These are phyloP conservation scores for Myotis brandtii DNA, from an alignment of 2,113 vertebrate species.

Conservation along the genomic window DNA sequence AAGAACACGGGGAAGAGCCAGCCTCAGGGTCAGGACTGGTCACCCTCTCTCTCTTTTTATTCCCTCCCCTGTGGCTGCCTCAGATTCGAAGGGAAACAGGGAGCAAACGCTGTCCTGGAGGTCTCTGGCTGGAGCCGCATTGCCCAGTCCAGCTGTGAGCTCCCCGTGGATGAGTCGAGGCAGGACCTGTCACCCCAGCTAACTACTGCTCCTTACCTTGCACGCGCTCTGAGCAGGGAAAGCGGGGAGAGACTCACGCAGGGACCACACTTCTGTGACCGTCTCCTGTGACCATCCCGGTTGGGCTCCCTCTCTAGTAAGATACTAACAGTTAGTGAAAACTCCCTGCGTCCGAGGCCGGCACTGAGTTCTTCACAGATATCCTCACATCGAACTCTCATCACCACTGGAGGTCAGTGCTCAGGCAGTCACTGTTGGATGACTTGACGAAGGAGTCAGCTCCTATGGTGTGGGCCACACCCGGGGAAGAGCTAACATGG, in stretches of 20 bases:
- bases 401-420: not conserved
- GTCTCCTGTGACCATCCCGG: not conserved
- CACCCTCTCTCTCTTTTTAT: not conserved
- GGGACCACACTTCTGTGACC: not conserved
- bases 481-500: not conserved
- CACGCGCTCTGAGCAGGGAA: not conserved
- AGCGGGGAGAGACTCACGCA: not conserved
- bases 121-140: not conserved
- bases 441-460: not conserved
- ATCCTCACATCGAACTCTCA: not conserved
- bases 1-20: not conserved
- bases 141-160: not conserved
- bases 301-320: not conserved
- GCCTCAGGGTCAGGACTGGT: not conserved
- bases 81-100: not conserved
- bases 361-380: no score
- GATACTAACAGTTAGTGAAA: not conserved
- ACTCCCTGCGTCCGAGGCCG: not conserved
- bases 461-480: not conserved
- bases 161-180: not conserved
- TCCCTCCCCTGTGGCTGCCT: not conserved
- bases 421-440: not conserved
- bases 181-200: not conserved
- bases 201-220: not conserved
- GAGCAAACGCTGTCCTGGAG: not conserved